Conservation (phyloP, 2,797 vertebrate genomes). For the Poeciliopsis presidionis region DNA sequence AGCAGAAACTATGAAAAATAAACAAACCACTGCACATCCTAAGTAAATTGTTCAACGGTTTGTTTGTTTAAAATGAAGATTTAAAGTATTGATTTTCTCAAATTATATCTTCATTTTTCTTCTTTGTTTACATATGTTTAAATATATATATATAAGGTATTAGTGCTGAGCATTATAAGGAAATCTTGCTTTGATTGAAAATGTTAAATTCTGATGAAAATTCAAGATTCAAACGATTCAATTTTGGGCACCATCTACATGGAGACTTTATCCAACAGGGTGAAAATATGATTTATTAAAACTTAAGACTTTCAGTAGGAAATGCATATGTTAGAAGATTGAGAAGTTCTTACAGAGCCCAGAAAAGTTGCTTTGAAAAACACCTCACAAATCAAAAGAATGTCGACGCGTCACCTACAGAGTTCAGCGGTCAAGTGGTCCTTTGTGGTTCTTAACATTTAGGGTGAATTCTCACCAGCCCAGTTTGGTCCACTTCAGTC, state of each 20-base stretch:
- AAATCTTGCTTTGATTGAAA: background rate
- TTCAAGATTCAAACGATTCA: background rate
- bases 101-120: background rate
- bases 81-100: background rate
- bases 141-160: background rate
- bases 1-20: background rate
- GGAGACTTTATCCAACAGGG: background rate
- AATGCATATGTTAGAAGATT: background rate
- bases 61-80: background rate
- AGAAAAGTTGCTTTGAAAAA: background rate
- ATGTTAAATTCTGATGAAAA: background rate
- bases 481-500: too few relatives aligned
- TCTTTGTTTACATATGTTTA: background rate
- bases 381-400: background rate
- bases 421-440: background rate
- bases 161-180: background rate
- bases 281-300: background rate
- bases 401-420: background rate
- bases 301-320: background rate
- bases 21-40: background rate
- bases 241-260: background rate
- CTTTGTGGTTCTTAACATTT: background rate
- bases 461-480: too few relatives aligned
- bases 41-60: background rate
- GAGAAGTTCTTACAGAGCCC: too few relatives aligned